Conservation (phyloP, 2,113 vertebrate species). For the Apaloderma vittatum region DNA sequence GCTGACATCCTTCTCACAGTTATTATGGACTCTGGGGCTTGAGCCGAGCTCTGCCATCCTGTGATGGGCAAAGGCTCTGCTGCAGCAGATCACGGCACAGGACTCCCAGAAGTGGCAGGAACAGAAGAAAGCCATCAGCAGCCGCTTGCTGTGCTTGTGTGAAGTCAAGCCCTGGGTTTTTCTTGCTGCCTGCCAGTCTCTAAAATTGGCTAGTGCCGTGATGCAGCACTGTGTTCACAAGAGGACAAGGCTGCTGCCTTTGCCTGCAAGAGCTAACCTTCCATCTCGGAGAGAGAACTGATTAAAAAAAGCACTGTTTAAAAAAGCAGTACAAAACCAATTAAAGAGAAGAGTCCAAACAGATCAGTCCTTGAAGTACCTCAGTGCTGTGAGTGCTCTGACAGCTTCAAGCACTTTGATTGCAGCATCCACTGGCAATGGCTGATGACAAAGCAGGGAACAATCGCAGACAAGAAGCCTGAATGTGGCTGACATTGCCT, state of each 20-base stretch:
- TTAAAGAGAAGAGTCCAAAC: background rate
- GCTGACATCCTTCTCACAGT: background rate
- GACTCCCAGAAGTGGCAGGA: background rate
- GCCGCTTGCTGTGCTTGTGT: background rate
- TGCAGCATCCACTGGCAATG: background rate
- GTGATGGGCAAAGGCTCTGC: background rate
- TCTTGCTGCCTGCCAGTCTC: background rate
- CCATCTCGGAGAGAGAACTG: fast-evolving
- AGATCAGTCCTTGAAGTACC: background rate
- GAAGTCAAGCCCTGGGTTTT: background rate
- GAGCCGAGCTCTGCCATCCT: background rate
- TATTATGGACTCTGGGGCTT: background rate
- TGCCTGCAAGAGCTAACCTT: background rate
- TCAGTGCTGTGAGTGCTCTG: background rate
- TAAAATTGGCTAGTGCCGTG: background rate
- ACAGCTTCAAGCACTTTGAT: background rate
- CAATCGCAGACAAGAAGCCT: background rate
- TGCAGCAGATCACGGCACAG: background rate
- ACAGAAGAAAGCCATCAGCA: background rate
- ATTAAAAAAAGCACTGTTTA: background rate
- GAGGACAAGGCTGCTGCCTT: background rate
- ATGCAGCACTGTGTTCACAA: background rate
- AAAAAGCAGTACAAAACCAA: background rate
- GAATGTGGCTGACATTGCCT: background rate
- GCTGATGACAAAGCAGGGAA: background rate